These are phyloP conservation scores for Tachina grossa DNA, from an alignment of 2,888 invertebrate genomes.

Conservation along the genomic window DNA sequence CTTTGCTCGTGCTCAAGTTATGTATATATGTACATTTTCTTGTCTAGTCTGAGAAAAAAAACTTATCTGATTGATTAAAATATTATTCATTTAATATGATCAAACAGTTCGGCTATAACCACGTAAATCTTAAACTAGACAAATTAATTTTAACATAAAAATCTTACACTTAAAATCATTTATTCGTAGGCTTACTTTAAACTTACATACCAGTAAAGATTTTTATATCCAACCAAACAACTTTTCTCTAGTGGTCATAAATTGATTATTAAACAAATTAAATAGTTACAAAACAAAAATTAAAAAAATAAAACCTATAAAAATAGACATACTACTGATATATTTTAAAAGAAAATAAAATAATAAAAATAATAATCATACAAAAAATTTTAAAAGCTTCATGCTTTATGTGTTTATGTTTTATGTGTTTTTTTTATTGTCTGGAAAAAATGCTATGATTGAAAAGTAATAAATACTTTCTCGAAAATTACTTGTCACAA, in stretches of 20 bases:
- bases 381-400: conserved; percentile 4
- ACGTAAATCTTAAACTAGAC: background rate
- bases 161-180: conserved; percentile 8
- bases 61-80: background rate
- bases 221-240: conserved; percentile 11
- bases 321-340: conserved; percentile 20
- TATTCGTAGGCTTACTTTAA: background rate
- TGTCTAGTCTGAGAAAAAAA: background rate
- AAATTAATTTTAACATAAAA: conserved; percentile 8
- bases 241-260: conserved; percentile 29
- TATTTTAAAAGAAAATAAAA: conserved; percentile 14
- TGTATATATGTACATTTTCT: background rate
- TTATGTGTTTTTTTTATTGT: background rate
- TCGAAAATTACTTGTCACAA: conserved; percentile 34
- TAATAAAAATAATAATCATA: background rate
- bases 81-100: background rate
- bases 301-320: background rate
- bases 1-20: too few relatives aligned
- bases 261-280: conserved; percentile 36
- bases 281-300: conserved; percentile 17
- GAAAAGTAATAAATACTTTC: conserved; percentile 53
- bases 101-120: background rate
- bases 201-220: background rate
- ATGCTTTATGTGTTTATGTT: conserved; percentile 19
- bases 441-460: conserved; percentile 5